Percentiles rank a stretch among this genome's conserved stretches.
phyloP scores from a whole-genome alignment of 2,888 invertebrate species.

The Periphyllus acericola region DNA sequence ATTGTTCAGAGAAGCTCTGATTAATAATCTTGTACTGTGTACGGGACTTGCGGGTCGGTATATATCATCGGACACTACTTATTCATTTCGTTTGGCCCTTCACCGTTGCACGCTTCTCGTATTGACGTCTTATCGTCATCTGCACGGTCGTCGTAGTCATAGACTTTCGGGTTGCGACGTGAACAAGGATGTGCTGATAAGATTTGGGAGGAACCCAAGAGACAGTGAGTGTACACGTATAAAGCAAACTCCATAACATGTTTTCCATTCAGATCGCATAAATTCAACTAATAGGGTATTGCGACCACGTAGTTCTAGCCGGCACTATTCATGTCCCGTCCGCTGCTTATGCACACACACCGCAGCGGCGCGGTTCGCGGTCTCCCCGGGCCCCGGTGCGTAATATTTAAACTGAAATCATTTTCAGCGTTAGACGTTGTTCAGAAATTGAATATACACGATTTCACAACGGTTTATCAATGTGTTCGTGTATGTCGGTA shows the following conservation, averaged over 20 bases:
- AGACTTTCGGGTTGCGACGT: neutral
- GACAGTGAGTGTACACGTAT: conserved; percentile 17
- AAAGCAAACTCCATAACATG: conserved; percentile 31
- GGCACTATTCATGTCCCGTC: conserved; percentile 50
- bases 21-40: too few relatives aligned
- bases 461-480: neutral
- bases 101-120: neutral
- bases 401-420: conserved; percentile 27
- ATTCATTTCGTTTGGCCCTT: neutral
- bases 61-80: neutral
- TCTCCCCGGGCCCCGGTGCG: conserved; percentile 4
- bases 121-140: neutral
- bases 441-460: conserved; percentile 26
- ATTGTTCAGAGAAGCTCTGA: too few relatives aligned
- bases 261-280: conserved; percentile 49
- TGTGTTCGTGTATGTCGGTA: neutral
- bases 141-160: neutral
- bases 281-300: conserved; percentile 55
- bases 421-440: conserved; percentile 1
- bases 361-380: neutral
- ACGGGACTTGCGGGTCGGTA: neutral
- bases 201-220: conserved; percentile 29
- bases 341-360: conserved; percentile 5
- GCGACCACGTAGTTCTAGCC: conserved; percentile 54
- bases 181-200: conserved; percentile 7